Base-by-base conservation (phyloP, 2,888 invertebrate species). In the Tryphoninae sp. region DNA sequence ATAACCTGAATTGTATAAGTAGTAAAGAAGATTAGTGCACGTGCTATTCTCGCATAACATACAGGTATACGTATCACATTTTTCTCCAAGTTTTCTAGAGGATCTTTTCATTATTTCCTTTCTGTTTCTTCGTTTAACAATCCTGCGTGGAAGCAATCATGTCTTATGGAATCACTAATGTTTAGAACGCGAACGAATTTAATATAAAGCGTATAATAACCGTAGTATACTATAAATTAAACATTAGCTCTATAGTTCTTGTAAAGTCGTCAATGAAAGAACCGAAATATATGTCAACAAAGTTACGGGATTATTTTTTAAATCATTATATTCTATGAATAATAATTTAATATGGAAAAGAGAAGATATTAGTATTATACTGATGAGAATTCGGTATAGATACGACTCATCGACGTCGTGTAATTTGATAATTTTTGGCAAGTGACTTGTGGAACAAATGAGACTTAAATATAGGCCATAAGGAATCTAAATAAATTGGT, bases 381-480 rank as follows among this genome's bases (percentile, higher is more conserved):
- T 13, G 45, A 45, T 3, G 13, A 13, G 45, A 13, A 13, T 45
- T 53, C 1, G 13, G 7, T 53, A 16, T 53, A 2, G 19, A 16
- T 53, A 53, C 3, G 45, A 45, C 45, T 53, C 8, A 53, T 53
- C n/a, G n/a, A n/a, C n/a, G 0, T 53, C 1, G 6, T 16, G 8
- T 53, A 53, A 53, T 53, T 53, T 40, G 58, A 74, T 49, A 42
- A 7, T 6, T 61, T 62, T 33, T 59, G 7, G 55, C 49, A 55
- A 49, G 45, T 2, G 58, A 40, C 49, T 26, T 69, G 22, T 62
- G 26, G 13, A 58, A 42, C 51, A 65, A 77, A 76, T 8, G 51
- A 76, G 9, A 78, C 23, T 61, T 58, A 61, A 72, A 74, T 55
- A 77, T 82, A 82, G 82, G 82, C 82, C 82, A 73, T 82, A 49